Base-by-base conservation (phyloP, 2,888 invertebrate genomes). In the Macrosoma leucophasiata region DNA sequence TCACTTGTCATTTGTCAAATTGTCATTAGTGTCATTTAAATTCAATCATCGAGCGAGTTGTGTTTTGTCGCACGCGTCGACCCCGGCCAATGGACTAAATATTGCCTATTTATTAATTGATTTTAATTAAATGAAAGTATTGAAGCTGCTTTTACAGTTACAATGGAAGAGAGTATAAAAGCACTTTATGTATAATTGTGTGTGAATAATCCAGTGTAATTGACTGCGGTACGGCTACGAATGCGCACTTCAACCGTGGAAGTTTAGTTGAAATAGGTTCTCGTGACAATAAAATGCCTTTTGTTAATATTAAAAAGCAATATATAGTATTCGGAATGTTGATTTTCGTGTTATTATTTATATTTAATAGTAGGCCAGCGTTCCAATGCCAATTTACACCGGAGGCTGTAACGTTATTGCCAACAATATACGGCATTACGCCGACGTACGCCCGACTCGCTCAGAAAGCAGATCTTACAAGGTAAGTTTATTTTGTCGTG, bases 381-480 rank as follows among this genome's bases (percentile, higher is more conserved):
- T 70, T 79, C 46, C 84, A 79, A 62, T 84, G 84, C 42, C 82
- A 81, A 48, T 70, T 79, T 45, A 64, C 61, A 43, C 55, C 63
- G 39, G 76, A 76, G 45, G 56, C 58, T 21, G 58, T 65, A 42
- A 61, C 70, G 15, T 73, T 81, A 46, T 55, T 86, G 41, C 93
- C 95, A 17, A 90, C 85, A 18, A 94, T 98, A 48, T 97, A 94
- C 70, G 93, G 93, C 9, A 91, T 98, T 49, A 98, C 97, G 3
- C 97, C 97, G 18, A 98, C 97, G 0, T 95, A 96, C 69, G 73
- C 89, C 13, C 87, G 97, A 40, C 89, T 93, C 21, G 93, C 93
- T 15, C 97, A 98, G 76, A 96, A 96, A 73, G 97, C 97, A 6
- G 98, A 98, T 72, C 82, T 98, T 7, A 96, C 96, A 30, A 90